Conservation (phyloP, 2,888 invertebrate species). For the Metopia argyrocephala region DNA sequence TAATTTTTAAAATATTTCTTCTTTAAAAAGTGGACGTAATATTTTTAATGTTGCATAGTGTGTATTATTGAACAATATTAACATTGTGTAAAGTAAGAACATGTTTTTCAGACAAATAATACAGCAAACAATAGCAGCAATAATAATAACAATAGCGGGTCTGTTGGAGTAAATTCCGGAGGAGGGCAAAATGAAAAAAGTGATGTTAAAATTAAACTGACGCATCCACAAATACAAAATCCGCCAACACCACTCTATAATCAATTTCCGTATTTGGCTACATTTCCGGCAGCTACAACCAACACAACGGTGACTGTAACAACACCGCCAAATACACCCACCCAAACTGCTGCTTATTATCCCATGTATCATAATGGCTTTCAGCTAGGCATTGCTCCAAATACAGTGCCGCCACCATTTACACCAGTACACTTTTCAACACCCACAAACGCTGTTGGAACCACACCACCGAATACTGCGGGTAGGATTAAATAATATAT, state of each 20-base stretch:
- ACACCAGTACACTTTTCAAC: constrained; percentile 77
- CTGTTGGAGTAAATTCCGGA: constrained; percentile 69
- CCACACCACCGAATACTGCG: constrained; percentile 53
- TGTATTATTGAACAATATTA: not conserved
- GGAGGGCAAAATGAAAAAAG: constrained; percentile 70
- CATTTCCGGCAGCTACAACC: constrained; percentile 72
- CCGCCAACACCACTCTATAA: constrained; percentile 75
- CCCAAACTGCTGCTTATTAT: constrained; percentile 72
- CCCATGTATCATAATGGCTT: constrained; percentile 79
- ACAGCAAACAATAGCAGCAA: constrained; percentile 64
- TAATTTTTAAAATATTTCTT: not conserved
- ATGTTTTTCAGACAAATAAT: constrained; percentile 65
- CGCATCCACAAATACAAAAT: constrained; percentile 73
- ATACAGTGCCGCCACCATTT: constrained; percentile 77
- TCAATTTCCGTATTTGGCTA: constrained; percentile 77
- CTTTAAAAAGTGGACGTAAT: not conserved
- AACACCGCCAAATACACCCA: constrained; percentile 67
- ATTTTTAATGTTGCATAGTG: not conserved
- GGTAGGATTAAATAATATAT: constrained; percentile 54
- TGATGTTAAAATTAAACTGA: constrained; percentile 69
- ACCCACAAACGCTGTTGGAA: constrained; percentile 62
- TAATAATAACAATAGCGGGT: constrained; percentile 72
- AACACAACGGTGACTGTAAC: constrained; percentile 68
- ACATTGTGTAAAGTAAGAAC: constrained; percentile 48
- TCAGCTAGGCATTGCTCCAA: constrained; percentile 76